Evolutionary conservation across 2,113 vertebrate species (phyloP).

Genomic region (Lepidothrix coronata): DNA sequence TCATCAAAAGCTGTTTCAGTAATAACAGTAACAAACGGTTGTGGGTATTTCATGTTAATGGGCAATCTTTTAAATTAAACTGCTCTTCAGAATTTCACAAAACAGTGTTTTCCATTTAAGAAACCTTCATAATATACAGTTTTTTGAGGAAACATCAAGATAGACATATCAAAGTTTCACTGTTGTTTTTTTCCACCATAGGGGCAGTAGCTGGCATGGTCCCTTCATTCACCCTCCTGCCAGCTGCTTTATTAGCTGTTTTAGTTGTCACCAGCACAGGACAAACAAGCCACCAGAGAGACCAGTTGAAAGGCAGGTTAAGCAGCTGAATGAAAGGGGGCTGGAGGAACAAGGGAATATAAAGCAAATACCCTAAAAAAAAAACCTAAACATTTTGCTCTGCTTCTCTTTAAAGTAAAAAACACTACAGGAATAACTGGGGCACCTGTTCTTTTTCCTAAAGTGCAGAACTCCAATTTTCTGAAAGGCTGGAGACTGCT

Average conservation of each 20-base stretch:
- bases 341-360: background rate
- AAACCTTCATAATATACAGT: background rate
- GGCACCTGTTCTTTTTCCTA: background rate
- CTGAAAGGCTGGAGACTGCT: background rate
- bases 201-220: background rate
- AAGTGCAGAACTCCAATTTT: background rate
- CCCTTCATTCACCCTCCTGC: background rate
- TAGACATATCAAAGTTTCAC: background rate
- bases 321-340: background rate
- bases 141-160: background rate
- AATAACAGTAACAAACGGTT: background rate
- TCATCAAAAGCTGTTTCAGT: background rate
- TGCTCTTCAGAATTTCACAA: background rate
- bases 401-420: background rate
- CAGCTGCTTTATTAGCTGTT: constrained; percentile 28
- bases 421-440: background rate
- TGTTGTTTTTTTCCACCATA: background rate
- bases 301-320: constrained; percentile 7
- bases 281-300: constrained; percentile 44
- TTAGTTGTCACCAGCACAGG: rapidly evolving
- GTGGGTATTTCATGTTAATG: background rate
- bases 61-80: background rate
- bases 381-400: background rate
- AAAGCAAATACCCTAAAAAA: background rate
- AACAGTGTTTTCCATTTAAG: background rate